Percentiles rank a stretch among this genome's conserved stretches.
phyloP scores from a whole-genome alignment of 1,140 invertebrate species.

The Bradysia coprophila region DNA sequence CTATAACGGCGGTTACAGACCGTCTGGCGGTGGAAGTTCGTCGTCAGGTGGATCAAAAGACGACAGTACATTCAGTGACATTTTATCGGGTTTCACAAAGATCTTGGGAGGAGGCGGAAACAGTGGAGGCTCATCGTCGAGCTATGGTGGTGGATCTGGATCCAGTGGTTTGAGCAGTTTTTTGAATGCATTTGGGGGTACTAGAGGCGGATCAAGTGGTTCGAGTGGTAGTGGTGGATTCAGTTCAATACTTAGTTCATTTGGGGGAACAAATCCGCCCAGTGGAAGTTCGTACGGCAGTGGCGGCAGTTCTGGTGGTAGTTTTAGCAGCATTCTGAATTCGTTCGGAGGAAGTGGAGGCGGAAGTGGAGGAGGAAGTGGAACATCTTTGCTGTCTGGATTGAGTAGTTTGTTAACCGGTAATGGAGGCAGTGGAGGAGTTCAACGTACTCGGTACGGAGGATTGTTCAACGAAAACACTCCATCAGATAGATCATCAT shows the following conservation, averaged over 20 bases:
- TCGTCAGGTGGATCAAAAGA: too few relatives aligned
- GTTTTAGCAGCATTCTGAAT: neutral
- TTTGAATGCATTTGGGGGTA: neutral
- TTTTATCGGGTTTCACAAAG: neutral
- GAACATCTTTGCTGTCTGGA: neutral
- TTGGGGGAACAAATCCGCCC: neutral
- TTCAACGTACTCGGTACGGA: neutral
- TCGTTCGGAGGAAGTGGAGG: neutral
- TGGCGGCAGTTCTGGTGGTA: neutral
- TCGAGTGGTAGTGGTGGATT: neutral
- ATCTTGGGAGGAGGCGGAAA: neutral
- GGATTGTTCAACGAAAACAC: neutral
- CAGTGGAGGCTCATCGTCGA: neutral
- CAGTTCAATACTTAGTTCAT: neutral
- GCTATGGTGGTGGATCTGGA: neutral
- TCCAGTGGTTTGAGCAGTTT: neutral
- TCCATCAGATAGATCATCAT: neutral
- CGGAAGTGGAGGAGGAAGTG: neutral
- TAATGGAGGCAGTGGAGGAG: neutral
- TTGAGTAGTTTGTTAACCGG: neutral
- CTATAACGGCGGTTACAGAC: neutral
- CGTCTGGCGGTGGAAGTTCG: neutral
- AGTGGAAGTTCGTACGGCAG: neutral
- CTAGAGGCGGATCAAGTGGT: neutral
- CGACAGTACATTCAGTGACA: too few relatives aligned